Conservation (phyloP, 2,888 invertebrate genomes). For the Brachyptera putata region DNA sequence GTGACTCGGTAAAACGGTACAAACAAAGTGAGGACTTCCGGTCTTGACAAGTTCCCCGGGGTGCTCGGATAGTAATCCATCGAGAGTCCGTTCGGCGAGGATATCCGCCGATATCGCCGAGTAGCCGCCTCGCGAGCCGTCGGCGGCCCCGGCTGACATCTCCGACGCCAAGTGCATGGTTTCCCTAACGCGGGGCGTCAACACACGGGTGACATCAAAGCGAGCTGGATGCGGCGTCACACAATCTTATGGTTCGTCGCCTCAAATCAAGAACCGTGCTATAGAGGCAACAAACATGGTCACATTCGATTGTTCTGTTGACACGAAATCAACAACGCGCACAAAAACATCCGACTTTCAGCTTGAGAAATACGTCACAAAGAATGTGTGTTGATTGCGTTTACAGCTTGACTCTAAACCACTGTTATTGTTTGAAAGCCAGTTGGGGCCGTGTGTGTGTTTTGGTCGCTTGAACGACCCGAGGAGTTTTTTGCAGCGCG, state of each 20-base stretch:
- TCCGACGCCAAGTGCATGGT: conserved; percentile 31
- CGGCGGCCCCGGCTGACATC: conserved; percentile 14
- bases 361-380: too few species aligned
- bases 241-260: conserved; percentile 15
- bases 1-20: conserved; percentile 85
- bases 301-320: conserved; percentile 14
- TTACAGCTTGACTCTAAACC: too few species aligned
- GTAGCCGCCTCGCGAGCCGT: conserved; percentile 26
- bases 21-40: conserved; percentile 89
- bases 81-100: conserved; percentile 76
- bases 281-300: conserved; percentile 4
- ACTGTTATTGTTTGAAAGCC: too few species aligned
- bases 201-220: conserved; percentile 3
- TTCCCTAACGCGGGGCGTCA: background rate
- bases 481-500: conserved; percentile 5
- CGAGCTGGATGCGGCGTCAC: conserved; percentile 15
- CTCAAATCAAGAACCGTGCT: conserved; percentile 15
- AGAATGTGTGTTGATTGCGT: too few species aligned
- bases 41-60: conserved; percentile 91
- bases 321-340: background rate
- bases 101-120: conserved; percentile 67
- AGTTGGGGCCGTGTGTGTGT: background rate
- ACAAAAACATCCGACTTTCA: too few species aligned
- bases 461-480: background rate
- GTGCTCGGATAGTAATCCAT: conserved; percentile 82